Evolutionary conservation across 1,140 invertebrate species (phyloP).

Genomic region (Drosophila ercepeae): DNA sequence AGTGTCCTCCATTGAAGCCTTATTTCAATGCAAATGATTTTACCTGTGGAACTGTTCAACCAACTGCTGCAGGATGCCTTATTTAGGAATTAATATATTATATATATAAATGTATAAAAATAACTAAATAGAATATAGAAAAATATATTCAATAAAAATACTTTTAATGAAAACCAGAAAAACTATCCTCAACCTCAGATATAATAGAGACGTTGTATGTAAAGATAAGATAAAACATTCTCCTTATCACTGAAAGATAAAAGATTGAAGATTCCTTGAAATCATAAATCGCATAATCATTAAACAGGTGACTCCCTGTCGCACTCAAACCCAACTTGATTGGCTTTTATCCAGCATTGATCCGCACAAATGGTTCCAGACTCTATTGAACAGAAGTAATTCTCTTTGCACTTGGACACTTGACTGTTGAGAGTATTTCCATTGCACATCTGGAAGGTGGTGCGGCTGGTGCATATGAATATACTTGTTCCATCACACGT

Average conservation of each 20-base stretch:
- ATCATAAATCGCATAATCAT: background rate
- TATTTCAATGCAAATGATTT: constrained; percentile 42
- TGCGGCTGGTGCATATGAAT: constrained; percentile 73
- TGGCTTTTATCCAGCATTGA: constrained; percentile 27
- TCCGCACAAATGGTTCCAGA: constrained; percentile 59
- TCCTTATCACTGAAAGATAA: background rate
- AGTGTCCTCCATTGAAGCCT: constrained; percentile 22
- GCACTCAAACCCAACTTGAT: constrained; percentile 28
- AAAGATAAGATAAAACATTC: background rate
- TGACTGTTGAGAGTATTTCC: constrained; percentile 5
- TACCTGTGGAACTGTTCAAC: constrained; percentile 29
- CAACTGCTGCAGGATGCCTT: constrained; percentile 38
- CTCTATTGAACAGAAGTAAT: constrained; percentile 45
- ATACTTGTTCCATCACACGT: constrained; percentile 33
- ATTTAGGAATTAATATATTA: background rate
- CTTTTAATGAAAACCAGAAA: background rate
- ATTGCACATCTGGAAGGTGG: constrained; percentile 63
- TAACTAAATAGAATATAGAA: background rate
- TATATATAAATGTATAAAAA: background rate
- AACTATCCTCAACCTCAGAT: background rate
- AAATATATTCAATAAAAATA: background rate
- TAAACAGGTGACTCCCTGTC: constrained; percentile 16
- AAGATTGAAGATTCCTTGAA: background rate
- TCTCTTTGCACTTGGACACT: constrained; percentile 39
- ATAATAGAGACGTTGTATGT: too few relatives aligned